Evolutionary conservation across 2,113 vertebrate genomes (phyloP).

Genomic region (Eptatretus burgeri): DNA sequence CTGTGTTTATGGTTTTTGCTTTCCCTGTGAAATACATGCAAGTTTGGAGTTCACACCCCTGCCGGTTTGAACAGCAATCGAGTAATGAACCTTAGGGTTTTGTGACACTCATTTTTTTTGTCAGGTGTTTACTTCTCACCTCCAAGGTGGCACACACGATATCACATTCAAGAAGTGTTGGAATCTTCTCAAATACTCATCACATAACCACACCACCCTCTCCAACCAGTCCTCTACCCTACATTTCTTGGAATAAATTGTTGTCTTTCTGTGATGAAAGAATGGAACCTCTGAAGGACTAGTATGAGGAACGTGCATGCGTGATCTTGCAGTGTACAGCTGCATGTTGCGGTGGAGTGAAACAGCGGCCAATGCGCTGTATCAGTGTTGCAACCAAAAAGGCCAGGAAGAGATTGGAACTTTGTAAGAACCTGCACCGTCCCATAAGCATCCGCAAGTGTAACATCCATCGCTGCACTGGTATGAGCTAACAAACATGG

Average conservation of each 20-base stretch:
- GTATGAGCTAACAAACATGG: too few relatives aligned
- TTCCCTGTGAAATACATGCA: too few relatives aligned
- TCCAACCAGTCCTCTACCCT: background rate
- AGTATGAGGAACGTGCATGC: background rate
- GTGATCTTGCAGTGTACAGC: slow-evolving; percentile 19
- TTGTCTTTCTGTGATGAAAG: background rate
- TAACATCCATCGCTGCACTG: slow-evolving; percentile 16
- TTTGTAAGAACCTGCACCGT: slow-evolving; percentile 16
- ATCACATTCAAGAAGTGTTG: too few relatives aligned
- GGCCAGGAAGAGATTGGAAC: slow-evolving; percentile 12
- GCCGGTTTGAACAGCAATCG: too few relatives aligned
- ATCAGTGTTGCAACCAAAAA: slow-evolving; percentile 15
- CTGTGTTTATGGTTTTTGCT: too few relatives aligned
- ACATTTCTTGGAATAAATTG: background rate
- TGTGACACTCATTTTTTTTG: too few relatives aligned
- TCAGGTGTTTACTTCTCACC: too few relatives aligned
- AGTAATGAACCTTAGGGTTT: too few relatives aligned
- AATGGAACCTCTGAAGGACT: background rate
- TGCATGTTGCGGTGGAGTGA: slow-evolving; percentile 24
- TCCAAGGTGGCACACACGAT: too few relatives aligned
- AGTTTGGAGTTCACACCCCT: too few relatives aligned
- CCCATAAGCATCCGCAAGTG: slow-evolving; percentile 18
- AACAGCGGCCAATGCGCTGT: slow-evolving; percentile 19
- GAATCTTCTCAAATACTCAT: too few relatives aligned
- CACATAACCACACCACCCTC: background rate